Conservation (phyloP, 92 coral and sea anemone species). For the Palythoa caribaeorum region DNA sequence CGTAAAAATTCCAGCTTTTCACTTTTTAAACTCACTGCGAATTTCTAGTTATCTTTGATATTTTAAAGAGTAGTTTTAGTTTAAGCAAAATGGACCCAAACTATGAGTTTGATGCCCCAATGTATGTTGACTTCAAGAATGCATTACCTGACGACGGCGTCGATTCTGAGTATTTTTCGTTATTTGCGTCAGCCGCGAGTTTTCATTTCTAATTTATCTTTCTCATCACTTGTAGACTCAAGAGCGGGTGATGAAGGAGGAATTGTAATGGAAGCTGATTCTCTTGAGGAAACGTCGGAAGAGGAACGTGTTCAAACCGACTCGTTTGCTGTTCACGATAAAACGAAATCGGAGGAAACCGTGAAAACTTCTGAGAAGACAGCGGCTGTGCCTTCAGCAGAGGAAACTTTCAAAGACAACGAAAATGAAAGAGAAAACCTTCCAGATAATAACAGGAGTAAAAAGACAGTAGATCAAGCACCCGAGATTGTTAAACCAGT, state of each 20-base stretch:
- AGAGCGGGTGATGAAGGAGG: constrained; percentile 88
- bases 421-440: constrained; percentile 8
- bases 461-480: constrained; percentile 13
- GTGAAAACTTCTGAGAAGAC: background rate
- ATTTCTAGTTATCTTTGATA: background rate
- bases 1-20: background rate
- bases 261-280: constrained; percentile 50
- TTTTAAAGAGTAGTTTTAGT: background rate
- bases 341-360: constrained; percentile 21
- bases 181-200: background rate
- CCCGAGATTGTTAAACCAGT: constrained; percentile 26
- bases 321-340: background rate
- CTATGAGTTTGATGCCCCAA: constrained; percentile 97
- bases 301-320: constrained; percentile 5
- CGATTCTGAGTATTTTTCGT: constrained; percentile 69
- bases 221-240: constrained; percentile 56
- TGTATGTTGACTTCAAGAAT: constrained; percentile 80
- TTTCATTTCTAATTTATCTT: background rate
- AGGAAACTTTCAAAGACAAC: constrained; percentile 1
- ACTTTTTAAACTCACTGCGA: background rate
- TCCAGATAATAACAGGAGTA: background rate
- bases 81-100: constrained; percentile 70
- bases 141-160: constrained; percentile 55
- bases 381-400: background rate
- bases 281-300: constrained; percentile 58